A percentile compares a stretch with the other conserved stretches of the same genome.
Conservation (phyloP, 2,888 invertebrate genomes). For the Hypselothyrea guttata region DNA sequence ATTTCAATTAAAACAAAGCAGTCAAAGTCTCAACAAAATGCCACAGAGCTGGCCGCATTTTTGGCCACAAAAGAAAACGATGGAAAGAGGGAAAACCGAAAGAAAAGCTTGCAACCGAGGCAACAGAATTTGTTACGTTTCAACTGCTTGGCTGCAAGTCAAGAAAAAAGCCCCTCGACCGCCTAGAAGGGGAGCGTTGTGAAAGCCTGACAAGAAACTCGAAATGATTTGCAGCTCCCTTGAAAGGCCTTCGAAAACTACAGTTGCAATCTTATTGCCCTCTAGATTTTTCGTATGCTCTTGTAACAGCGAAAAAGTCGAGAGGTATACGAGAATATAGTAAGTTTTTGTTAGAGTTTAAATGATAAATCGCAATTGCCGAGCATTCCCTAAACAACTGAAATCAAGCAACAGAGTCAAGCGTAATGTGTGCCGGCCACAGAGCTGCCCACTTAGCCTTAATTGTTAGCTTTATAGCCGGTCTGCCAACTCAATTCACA, state of each 20-base stretch:
- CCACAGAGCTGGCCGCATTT: slow-evolving; percentile 44
- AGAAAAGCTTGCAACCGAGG: slow-evolving; percentile 9
- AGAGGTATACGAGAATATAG: not conserved
- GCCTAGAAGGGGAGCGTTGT: not conserved
- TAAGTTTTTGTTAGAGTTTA: too few relatives aligned
- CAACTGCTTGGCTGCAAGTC: slow-evolving; percentile 26
- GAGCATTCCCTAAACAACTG: too few relatives aligned
- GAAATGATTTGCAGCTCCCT: slow-evolving; percentile 28
- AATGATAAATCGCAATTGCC: too few relatives aligned
- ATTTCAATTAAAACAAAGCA: slow-evolving; percentile 70
- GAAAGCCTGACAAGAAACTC: slow-evolving; percentile 20
- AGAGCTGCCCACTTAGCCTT: too few relatives aligned
- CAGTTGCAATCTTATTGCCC: too few relatives aligned
- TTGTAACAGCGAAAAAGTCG: not conserved
- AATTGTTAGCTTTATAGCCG: too few relatives aligned
- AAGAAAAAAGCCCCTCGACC: not conserved
- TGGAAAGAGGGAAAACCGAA: slow-evolving; percentile 10
- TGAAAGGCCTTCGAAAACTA: not conserved
- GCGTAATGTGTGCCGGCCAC: too few relatives aligned
- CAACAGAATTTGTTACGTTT: slow-evolving; percentile 21
- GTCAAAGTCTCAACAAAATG: slow-evolving; percentile 37
- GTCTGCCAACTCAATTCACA: too few relatives aligned
- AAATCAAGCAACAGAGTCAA: too few relatives aligned
- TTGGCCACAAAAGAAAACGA: slow-evolving; percentile 45
- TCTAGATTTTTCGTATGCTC: too few relatives aligned